Conservation (phyloP, 2,113 vertebrate species). For the Trogon melanurus region DNA sequence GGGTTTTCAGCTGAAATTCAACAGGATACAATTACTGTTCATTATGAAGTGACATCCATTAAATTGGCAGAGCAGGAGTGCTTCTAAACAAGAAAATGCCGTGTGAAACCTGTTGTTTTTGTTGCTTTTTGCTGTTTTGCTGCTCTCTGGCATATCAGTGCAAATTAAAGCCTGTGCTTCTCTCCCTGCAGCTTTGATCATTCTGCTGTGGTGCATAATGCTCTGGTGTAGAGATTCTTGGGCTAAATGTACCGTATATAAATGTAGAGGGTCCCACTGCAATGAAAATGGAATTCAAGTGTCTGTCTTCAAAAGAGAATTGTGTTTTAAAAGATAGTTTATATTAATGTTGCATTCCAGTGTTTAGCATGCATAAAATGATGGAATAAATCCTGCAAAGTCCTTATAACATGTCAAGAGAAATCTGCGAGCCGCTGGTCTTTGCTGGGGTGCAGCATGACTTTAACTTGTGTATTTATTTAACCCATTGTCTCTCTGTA, state of each 20-base stretch:
- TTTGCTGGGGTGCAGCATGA: background rate
- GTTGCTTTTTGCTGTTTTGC: background rate
- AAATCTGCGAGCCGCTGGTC: background rate
- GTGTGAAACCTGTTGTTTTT: background rate
- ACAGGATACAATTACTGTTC: background rate
- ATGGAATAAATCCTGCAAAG: background rate
- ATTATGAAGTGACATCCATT: constrained; percentile 7
- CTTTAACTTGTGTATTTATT: background rate
- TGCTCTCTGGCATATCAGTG: background rate
- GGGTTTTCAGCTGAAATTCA: constrained; percentile 31
- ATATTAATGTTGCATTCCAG: background rate
- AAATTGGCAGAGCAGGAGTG: background rate
- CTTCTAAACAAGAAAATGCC: constrained; percentile 10
- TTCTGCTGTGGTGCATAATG: background rate
- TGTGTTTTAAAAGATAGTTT: background rate
- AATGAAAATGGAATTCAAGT: background rate
- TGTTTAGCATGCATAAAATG: background rate
- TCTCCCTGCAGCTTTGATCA: background rate
- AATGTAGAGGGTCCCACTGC: background rate
- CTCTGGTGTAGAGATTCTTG: background rate
- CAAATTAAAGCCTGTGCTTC: background rate
- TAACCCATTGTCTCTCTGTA: constrained; percentile 65
- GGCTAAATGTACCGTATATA: background rate
- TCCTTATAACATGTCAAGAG: background rate
- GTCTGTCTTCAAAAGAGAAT: background rate